Evolutionary conservation across 2,113 vertebrate species (phyloP).

Genomic region (Laterallus jamaicensis): DNA sequence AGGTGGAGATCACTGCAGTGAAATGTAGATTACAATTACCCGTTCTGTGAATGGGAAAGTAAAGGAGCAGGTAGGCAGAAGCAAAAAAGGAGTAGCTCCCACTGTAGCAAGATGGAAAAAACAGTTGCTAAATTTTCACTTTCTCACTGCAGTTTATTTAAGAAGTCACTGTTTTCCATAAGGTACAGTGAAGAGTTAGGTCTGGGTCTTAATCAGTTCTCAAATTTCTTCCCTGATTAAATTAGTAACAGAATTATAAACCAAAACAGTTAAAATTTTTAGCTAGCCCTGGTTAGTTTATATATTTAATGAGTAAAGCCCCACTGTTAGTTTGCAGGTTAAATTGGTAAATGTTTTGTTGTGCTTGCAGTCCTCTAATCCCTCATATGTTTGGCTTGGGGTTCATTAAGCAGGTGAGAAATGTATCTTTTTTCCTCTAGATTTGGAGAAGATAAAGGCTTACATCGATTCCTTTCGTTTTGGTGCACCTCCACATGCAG

Average conservation of each 20-base stretch:
- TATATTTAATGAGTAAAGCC: not conserved
- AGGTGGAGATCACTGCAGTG: not conserved
- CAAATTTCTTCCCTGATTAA: not conserved
- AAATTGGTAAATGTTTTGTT: not conserved
- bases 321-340: not conserved
- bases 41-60: not conserved
- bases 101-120: not conserved
- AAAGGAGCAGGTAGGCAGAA: not conserved
- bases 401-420: not conserved
- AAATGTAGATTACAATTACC: not conserved
- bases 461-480: slow-evolving; percentile 98
- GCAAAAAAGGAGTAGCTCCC: not conserved
- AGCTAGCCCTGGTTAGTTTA: not conserved
- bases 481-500: slow-evolving; percentile 94
- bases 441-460: slow-evolving; percentile 97
- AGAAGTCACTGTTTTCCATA: not conserved
- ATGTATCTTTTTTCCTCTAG: slow-evolving; percentile 67
- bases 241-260: not conserved
- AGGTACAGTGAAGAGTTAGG: not conserved
- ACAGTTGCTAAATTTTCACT: not conserved
- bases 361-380: not conserved
- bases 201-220: not conserved
- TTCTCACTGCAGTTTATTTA: not conserved
- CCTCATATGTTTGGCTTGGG: not conserved
- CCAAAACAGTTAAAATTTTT: not conserved